Base-by-base conservation (phyloP, 2,797 vertebrate species). In the Alcedo quadribrachys region DNA sequence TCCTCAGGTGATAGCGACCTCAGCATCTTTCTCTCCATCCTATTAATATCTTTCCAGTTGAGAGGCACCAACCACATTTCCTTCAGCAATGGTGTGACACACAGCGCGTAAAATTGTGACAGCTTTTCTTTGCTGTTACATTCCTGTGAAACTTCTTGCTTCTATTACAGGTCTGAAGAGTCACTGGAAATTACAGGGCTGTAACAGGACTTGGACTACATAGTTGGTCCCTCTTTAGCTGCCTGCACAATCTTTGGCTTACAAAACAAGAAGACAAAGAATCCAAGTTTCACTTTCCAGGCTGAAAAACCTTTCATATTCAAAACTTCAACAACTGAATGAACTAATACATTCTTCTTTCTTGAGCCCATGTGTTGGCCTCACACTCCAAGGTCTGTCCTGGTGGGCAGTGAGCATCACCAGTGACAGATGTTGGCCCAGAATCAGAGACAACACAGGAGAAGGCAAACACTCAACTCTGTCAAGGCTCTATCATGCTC, bases 371-470 rank as follows among this genome's bases (percentile, higher is more conserved):
- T 10, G 4, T 8, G 1, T 51, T 81, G 42, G 9, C 10, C 14
- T 6, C 5, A 10, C 20, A 5, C 6, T 75, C 17, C 65, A 40
- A 93, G 19, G 5, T 77, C 53, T 45, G 9, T 87, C 30, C 17
- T 50, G 11, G 12, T 48, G 27, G 9, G 19, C 8, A 77, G 2
- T 27, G 40, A 65, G 33, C 37, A 22, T 20, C 12, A 19, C 6
- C 9, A 17, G 9, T 32, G 53, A 28, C 15, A 77, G 21, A 13
- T 43, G 8, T 28, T 74, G 45, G n/a, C 4, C 17, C 58, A 71
- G 51, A 20, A 16, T 65, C 42, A 65, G 0, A 0, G 27, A 40
- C 22, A 67, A 24, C 35, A 11, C 12, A 42, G 28, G 12, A 46
- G 45, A n/a, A 83, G 17, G n/a, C 33, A 73, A 22, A 20, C 82